phyloP scores from a whole-genome alignment of 2,113 vertebrate genomes.

The Carassius auratus region DNA sequence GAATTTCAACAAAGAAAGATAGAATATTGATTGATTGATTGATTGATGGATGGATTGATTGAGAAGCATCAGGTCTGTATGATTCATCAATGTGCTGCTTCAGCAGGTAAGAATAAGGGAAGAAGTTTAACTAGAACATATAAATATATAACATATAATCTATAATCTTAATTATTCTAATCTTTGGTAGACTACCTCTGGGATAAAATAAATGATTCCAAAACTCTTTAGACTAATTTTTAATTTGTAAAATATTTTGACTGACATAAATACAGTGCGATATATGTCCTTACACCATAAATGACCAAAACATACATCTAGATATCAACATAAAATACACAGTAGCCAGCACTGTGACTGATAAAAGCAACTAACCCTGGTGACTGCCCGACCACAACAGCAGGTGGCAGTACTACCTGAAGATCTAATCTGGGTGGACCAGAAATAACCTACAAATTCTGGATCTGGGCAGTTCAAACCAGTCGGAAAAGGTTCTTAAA shows the following conservation, averaged over 20 bases:
- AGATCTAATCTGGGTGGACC: neutral
- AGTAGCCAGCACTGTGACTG: constrained; percentile 75
- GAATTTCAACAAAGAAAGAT: constrained; percentile 59
- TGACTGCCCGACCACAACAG: constrained; percentile 27
- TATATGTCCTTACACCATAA: neutral
- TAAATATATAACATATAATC: neutral
- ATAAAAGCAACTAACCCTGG: neutral
- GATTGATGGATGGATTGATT: neutral
- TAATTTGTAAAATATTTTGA: neutral
- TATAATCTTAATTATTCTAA: too few species aligned
- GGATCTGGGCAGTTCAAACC: constrained; percentile 25
- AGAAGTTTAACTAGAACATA: neutral
- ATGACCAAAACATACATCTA: neutral
- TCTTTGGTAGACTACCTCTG: too few species aligned
- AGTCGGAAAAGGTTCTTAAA: constrained; percentile 2
- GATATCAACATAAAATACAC: constrained; percentile 45
- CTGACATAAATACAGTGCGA: neutral
- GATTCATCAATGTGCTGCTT: neutral
- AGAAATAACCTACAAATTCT: constrained; percentile 16
- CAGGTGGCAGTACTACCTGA: constrained; percentile 23
- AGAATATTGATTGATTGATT: neutral
- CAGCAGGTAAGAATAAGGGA: neutral
- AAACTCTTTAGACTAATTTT: neutral
- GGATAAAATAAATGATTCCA: neutral
- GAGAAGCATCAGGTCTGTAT: neutral